phyloP scores from a whole-genome alignment of 2,888 invertebrate species.

The Peribatodes rhomboidaria region DNA sequence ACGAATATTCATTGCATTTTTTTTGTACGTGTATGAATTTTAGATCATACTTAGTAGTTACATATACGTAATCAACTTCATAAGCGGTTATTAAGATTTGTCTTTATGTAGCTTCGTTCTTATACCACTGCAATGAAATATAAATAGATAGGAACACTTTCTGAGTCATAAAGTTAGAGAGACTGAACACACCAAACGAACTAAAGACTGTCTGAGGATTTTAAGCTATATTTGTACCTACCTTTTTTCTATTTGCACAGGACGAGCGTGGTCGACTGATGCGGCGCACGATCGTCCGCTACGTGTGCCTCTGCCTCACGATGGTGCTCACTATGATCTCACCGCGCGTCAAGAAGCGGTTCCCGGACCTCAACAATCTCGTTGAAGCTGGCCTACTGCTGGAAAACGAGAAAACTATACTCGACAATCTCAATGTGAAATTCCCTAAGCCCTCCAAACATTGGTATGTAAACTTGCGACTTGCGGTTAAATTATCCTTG shows the following conservation, averaged over 20 bases:
- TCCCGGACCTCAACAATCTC: conserved; percentile 93
- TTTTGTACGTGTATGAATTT: neutral
- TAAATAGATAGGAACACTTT: too few relatives aligned
- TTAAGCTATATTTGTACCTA: neutral
- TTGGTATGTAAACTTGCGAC: conserved; percentile 86
- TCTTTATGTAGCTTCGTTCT: too few relatives aligned
- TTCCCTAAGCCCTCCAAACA: conserved; percentile 95
- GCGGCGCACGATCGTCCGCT: conserved; percentile 93
- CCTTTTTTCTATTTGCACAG: conserved; percentile 64
- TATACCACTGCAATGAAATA: too few relatives aligned
- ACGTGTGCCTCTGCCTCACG: conserved; percentile 94
- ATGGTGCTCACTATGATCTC: conserved; percentile 95
- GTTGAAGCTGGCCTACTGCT: conserved; percentile 94
- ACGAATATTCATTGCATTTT: neutral
- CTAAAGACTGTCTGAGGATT: neutral
- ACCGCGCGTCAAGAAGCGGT: conserved; percentile 95
- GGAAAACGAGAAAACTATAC: conserved; percentile 93
- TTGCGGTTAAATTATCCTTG: conserved; percentile 15
- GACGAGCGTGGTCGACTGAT: conserved; percentile 94
- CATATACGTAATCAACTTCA: too few relatives aligned
- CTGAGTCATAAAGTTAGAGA: too few relatives aligned
- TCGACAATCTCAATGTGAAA: conserved; percentile 92
- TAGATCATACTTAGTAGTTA: too few relatives aligned
- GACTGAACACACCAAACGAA: too few relatives aligned
- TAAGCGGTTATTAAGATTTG: too few relatives aligned